These are phyloP conservation scores for Platygyra sinensis DNA, from an alignment of 64 coral and sea anemone genomes.

Conservation along the genomic window DNA sequence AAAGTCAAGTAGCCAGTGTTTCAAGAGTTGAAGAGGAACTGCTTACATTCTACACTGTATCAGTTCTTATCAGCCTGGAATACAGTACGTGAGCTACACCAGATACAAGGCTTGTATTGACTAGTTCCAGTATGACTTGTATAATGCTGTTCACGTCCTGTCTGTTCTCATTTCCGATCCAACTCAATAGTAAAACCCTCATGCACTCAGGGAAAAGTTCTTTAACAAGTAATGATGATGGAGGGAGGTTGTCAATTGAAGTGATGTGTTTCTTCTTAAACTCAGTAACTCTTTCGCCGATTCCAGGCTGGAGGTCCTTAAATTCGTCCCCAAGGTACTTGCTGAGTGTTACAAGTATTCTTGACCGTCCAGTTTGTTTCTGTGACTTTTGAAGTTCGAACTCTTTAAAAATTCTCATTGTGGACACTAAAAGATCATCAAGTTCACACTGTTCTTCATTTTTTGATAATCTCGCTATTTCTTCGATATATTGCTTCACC, in stretches of 20 bases:
- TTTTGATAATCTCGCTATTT: neutral
- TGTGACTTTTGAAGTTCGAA: constrained; percentile 7
- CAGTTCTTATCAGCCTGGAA: constrained; percentile 76
- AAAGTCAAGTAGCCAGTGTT: neutral
- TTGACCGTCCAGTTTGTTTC: constrained; percentile 1
- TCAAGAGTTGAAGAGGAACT: neutral
- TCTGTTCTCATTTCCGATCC: constrained; percentile 55
- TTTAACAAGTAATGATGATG: constrained; percentile 60
- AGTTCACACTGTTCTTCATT: neutral
- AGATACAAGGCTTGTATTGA: constrained; percentile 88
- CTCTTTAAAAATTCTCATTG: constrained; percentile 34
- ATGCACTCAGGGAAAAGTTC: constrained; percentile 83
- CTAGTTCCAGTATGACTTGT: constrained; percentile 89
- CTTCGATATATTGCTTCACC: neutral
- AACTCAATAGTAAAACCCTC: constrained; percentile 69
- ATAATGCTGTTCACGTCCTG: constrained; percentile 55
- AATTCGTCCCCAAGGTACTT: constrained; percentile 81
- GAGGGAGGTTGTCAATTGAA: constrained; percentile 81
- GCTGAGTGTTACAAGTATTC: constrained; percentile 43
- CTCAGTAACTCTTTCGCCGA: constrained; percentile 61
- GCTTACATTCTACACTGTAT: constrained; percentile 50
- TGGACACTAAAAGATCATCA: constrained; percentile 3
- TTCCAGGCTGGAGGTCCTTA: constrained; percentile 41
- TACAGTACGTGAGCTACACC: constrained; percentile 96
- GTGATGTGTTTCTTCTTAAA: constrained; percentile 90